A percentile compares a stretch with the other conserved stretches of the same genome.
These are phyloP conservation scores for Takifugu flavidus DNA, from an alignment of 2,113 vertebrate genomes.

Conservation along the genomic window DNA sequence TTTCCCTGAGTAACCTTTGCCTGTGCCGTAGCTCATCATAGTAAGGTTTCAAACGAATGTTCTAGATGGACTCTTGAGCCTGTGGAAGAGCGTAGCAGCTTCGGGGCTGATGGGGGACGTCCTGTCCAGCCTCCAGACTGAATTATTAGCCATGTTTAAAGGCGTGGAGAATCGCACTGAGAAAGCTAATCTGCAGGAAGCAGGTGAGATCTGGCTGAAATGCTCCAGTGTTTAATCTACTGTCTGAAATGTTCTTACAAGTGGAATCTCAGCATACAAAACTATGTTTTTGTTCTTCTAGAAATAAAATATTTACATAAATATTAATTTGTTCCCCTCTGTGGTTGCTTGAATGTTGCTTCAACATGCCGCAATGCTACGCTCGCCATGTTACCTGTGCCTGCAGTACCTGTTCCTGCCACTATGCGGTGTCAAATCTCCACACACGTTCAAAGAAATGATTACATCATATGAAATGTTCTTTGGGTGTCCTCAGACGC, in stretches of 20 bases:
- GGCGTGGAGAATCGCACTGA: conserved; percentile 83
- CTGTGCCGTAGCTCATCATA: conserved; percentile 3
- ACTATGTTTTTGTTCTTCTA: too few relatives aligned
- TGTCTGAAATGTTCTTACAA: too few relatives aligned
- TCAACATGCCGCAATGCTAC: too few relatives aligned
- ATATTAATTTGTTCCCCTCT: too few relatives aligned
- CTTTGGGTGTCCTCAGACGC: conserved; percentile 54
- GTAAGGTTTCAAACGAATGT: conserved; percentile 9
- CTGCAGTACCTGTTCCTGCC: too few relatives aligned
- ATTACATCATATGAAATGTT: neutral
- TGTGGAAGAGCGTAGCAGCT: conserved; percentile 90
- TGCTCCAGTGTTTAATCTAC: neutral
- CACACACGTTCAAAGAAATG: neutral
- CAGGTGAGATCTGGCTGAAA: conserved; percentile 71
- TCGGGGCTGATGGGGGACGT: conserved; percentile 91
- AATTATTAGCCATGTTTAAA: conserved; percentile 83
- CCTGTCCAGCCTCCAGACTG: conserved; percentile 87
- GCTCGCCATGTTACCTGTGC: too few relatives aligned
- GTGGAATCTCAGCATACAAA: neutral
- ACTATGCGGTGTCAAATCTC: neutral
- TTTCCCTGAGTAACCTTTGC: neutral
- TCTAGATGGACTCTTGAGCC: conserved; percentile 84
- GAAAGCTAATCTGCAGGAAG: conserved; percentile 81
- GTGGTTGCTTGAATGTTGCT: too few relatives aligned
- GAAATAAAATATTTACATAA: too few relatives aligned